Evolutionary conservation across 2,113 vertebrate species (phyloP).

Genomic region (Stomatorhinus ivindoensis): DNA sequence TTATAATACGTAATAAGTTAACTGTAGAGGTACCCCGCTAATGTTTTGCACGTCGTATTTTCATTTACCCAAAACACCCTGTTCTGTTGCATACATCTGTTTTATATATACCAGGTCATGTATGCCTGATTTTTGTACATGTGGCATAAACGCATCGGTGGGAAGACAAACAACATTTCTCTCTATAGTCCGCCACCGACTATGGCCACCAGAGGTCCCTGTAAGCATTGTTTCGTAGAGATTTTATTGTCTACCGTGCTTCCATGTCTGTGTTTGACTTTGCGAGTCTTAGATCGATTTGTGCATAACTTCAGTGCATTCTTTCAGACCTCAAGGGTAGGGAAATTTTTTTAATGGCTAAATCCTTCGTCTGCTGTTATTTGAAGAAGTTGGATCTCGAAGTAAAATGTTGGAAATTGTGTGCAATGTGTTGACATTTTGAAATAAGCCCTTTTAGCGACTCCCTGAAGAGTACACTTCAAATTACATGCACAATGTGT

Average conservation of each 20-base stretch:
- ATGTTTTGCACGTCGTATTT: background rate
- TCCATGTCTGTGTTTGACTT: conserved; percentile 12
- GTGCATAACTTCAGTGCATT: conserved; percentile 23
- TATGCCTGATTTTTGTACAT: background rate
- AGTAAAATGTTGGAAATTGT: conserved; percentile 32
- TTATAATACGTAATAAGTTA: background rate
- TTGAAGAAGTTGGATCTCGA: conserved; percentile 28
- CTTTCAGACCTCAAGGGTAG: conserved; percentile 21
- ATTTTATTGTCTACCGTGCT: background rate
- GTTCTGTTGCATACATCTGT: background rate
- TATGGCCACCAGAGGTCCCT: conserved; percentile 52
- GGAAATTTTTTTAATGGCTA: conserved; percentile 34
- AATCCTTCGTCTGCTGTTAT: conserved; percentile 30
- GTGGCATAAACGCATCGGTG: background rate
- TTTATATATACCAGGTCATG: background rate
- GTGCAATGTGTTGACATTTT: conserved; percentile 27
- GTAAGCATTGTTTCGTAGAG: conserved; percentile 33
- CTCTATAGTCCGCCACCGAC: background rate
- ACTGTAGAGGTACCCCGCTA: background rate
- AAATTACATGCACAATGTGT: conserved; percentile 37
- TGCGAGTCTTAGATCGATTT: conserved; percentile 30
- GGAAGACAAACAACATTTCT: background rate
- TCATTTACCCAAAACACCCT: background rate
- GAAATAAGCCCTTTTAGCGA: conserved; percentile 25
- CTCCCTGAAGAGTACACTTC: conserved; percentile 29